A percentile compares a stretch with the other conserved stretches of the same genome.
Evolutionary conservation across 2,797 vertebrate species (phyloP).

Genomic region (Chelon auratus): DNA sequence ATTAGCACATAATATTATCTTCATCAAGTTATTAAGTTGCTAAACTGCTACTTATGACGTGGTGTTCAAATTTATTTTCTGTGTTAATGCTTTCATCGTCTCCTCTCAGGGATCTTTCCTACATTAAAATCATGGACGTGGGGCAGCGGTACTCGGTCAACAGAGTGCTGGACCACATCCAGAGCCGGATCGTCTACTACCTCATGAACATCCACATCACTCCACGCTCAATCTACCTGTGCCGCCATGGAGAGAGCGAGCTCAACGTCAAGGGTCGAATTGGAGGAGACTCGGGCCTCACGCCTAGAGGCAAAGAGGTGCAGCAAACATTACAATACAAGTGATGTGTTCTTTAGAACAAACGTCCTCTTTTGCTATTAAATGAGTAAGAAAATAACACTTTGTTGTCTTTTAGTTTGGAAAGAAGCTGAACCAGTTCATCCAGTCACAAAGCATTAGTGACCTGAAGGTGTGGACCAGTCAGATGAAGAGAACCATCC

Average conservation of each 20-base stretch:
- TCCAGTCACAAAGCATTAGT: conserved; percentile 91
- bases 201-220: conserved; percentile 99
- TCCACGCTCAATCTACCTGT: conserved; percentile 97
- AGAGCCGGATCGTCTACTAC: conserved; percentile 99
- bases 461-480: conserved; percentile 99
- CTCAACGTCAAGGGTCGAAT: conserved; percentile 95
- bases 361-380: no score
- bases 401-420: conserved; percentile 87
- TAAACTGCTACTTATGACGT: no score
- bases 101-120: conserved; percentile 92
- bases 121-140: conserved; percentile 98
- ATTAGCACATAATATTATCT: no score
- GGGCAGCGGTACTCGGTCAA: conserved; percentile 96
- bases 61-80: no score
- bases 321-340: fast-evolving
- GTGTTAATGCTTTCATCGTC: background rate
- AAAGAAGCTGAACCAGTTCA: conserved; percentile 89
- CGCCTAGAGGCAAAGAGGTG: conserved; percentile 90
- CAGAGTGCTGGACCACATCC: conserved; percentile 96
- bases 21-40: no score
- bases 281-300: conserved; percentile 97
- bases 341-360: no score
- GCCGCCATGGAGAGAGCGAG: conserved; percentile 97
- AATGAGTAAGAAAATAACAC: background rate
- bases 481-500: conserved; percentile 99